Percentiles rank a stretch among this genome's conserved stretches.
phyloP scores from a whole-genome alignment of 2,113 vertebrate species.

The Dolichotis patagonum region DNA sequence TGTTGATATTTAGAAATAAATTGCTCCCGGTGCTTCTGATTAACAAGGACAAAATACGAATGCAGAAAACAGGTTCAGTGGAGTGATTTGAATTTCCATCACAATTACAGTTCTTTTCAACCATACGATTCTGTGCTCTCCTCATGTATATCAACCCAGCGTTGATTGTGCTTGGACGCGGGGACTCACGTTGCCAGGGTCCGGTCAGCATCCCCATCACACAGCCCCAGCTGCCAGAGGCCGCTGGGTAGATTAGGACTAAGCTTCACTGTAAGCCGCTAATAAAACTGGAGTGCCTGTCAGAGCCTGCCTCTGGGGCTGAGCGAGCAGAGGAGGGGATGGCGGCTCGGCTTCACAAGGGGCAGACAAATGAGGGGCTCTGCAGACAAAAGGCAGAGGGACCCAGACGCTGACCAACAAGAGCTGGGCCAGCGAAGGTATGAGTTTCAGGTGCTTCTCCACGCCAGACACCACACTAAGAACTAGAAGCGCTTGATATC shows the following conservation, averaged over 20 bases:
- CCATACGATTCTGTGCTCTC: slow-evolving; percentile 84
- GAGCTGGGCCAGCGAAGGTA: background rate
- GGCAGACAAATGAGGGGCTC: background rate
- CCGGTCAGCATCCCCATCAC: background rate
- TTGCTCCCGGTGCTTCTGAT: slow-evolving; percentile 81
- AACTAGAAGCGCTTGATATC: background rate
- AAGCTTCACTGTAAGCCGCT: slow-evolving; percentile 41
- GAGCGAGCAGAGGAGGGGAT: background rate
- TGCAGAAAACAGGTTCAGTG: slow-evolving; percentile 85
- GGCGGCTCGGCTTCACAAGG: background rate
- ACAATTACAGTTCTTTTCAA: slow-evolving; percentile 87
- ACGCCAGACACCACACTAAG: background rate
- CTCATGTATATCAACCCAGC: slow-evolving; percentile 68
- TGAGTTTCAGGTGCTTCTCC: background rate
- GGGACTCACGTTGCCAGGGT: background rate
- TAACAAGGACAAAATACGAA: slow-evolving; percentile 82
- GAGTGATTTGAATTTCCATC: slow-evolving; percentile 87
- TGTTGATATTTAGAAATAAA: slow-evolving; percentile 86
- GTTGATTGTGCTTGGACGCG: slow-evolving; percentile 8
- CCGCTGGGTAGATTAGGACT: slow-evolving; percentile 48
- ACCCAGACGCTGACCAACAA: background rate
- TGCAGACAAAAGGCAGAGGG: background rate
- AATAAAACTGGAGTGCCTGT: slow-evolving; percentile 47
- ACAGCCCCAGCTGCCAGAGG: slow-evolving; percentile 19
- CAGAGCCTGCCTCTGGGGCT: background rate